A percentile compares a stretch with the other conserved stretches of the same genome.
Conservation (phyloP, 2,888 invertebrate genomes). For the Strigamia maritima region DNA sequence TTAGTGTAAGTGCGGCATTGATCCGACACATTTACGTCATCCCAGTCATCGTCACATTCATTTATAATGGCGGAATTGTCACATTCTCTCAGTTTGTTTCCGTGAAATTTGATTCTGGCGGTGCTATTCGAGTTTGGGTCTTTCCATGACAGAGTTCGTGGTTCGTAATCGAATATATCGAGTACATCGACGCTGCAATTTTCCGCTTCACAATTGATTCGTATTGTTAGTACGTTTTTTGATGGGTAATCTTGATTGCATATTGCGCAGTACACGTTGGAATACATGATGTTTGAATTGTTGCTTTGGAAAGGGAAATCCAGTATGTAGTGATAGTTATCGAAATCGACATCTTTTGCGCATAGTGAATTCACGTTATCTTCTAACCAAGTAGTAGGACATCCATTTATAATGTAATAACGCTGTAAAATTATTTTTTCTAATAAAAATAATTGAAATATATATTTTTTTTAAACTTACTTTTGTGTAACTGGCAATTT, state of each 20-base stretch:
- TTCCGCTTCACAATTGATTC: no score
- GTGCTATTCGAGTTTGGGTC: background rate
- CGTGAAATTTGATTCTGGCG: background rate
- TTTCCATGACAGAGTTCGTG: background rate
- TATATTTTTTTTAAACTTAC: background rate
- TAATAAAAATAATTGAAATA: background rate
- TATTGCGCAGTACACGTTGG: conserved; percentile 48
- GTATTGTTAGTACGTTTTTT: background rate
- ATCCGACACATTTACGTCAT: background rate
- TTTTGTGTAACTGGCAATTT: background rate
- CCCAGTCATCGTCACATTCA: background rate
- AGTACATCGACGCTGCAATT: background rate
- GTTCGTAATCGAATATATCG: background rate
- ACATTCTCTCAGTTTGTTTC: background rate
- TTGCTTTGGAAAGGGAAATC: conserved; percentile 41
- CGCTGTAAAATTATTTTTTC: background rate
- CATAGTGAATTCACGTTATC: conserved; percentile 44
- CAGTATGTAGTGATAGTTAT: background rate
- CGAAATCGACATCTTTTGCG: conserved; percentile 43
- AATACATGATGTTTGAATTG: conserved; percentile 44
- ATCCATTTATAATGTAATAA: conserved; percentile 50
- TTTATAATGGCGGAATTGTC: background rate
- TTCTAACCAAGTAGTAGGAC: conserved; percentile 51
- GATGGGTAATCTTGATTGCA: conserved; percentile 45
- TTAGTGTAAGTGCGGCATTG: background rate